Conservation (phyloP, 1,140 invertebrate genomes). For the Habropoda laboriosa region DNA sequence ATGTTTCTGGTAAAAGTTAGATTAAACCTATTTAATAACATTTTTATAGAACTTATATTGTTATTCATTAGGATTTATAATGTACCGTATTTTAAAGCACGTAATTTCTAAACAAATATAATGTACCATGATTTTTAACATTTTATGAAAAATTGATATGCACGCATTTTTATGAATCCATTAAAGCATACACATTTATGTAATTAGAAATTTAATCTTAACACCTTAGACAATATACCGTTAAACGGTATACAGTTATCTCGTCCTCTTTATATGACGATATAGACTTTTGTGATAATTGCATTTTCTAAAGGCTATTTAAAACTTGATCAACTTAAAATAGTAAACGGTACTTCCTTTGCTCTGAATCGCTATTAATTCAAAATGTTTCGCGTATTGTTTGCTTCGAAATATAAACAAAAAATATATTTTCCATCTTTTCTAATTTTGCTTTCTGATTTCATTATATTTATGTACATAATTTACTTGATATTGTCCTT, state of each 20-base stretch:
- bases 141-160: background rate
- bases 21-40: background rate
- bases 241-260: slow-evolving; percentile 50
- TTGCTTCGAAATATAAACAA: background rate
- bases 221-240: slow-evolving; percentile 39
- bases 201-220: slow-evolving; percentile 38
- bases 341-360: background rate
- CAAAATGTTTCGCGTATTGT: background rate
- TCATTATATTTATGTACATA: background rate
- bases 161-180: background rate
- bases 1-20: background rate
- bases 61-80: background rate
- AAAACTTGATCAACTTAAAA: slow-evolving; percentile 8
- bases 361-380: background rate
- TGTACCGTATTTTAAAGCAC: background rate
- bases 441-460: background rate
- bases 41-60: background rate
- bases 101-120: background rate
- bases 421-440: background rate
- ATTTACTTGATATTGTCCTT: background rate
- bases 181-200: background rate
- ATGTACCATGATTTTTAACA: background rate
- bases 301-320: slow-evolving; percentile 7
- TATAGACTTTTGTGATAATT: slow-evolving; percentile 36
- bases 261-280: slow-evolving; percentile 35